Conservation (phyloP, 2,888 invertebrate genomes). For the Onchidella celtica region DNA sequence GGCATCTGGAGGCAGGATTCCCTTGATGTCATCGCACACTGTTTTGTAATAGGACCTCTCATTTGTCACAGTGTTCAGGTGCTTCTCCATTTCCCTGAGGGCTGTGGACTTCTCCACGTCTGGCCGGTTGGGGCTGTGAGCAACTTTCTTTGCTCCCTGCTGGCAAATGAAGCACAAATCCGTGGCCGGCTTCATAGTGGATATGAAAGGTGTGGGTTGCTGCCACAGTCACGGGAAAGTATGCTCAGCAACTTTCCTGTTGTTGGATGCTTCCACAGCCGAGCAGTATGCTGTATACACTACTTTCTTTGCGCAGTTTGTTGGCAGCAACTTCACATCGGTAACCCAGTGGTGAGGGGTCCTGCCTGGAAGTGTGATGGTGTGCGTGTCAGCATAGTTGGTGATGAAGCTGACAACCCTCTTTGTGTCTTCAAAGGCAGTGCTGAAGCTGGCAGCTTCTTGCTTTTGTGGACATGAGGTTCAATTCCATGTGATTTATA, state of each 20-base stretch:
- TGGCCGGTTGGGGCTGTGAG: slow-evolving; percentile 19
- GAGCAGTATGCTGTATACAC: slow-evolving; percentile 5
- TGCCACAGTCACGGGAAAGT: slow-evolving; percentile 33
- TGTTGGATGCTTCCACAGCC: too few relatives aligned
- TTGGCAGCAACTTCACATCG: slow-evolving; percentile 43
- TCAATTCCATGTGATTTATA: background rate
- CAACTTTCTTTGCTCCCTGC: slow-evolving; percentile 37
- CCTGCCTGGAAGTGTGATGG: slow-evolving; percentile 47
- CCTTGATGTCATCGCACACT: background rate
- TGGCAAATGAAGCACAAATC: slow-evolving; percentile 55
- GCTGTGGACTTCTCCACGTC: slow-evolving; percentile 19
- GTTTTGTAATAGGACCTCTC: background rate
- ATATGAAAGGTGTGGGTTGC: slow-evolving; percentile 36
- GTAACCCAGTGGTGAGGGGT: slow-evolving; percentile 3
- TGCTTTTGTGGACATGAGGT: slow-evolving; percentile 5
- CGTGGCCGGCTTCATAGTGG: slow-evolving; percentile 43
- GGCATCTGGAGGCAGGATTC: background rate
- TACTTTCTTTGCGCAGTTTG: slow-evolving; percentile 15
- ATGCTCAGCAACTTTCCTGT: too few relatives aligned
- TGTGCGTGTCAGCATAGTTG: slow-evolving; percentile 49
- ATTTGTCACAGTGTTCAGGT: slow-evolving; percentile 24
- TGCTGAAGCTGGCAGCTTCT: background rate
- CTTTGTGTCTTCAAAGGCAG: slow-evolving; percentile 31
- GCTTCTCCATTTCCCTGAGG: slow-evolving; percentile 7
- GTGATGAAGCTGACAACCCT: slow-evolving; percentile 39